These are phyloP conservation scores for Pteruthius melanotis DNA, from an alignment of 2,113 vertebrate genomes.

Conservation along the genomic window DNA sequence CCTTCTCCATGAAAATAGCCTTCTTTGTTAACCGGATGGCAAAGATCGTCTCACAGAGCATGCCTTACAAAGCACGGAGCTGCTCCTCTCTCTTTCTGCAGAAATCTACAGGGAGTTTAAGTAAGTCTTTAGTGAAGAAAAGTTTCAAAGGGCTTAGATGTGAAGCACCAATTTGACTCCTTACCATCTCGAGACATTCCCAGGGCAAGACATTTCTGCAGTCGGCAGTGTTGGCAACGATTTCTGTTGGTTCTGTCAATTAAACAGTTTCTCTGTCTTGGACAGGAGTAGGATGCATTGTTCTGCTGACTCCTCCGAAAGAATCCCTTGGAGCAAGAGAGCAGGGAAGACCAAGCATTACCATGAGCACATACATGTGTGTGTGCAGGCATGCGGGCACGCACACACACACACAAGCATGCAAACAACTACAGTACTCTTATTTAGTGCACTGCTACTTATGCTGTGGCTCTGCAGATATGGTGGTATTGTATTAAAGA, in stretches of 20 bases:
- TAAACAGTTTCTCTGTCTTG: slow-evolving; percentile 99
- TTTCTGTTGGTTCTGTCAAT: slow-evolving; percentile 99
- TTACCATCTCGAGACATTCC: slow-evolving; percentile 99
- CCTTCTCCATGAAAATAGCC: neutral
- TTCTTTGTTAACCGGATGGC: neutral
- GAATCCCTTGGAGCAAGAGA: slow-evolving; percentile 83
- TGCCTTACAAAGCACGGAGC: neutral
- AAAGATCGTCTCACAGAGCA: neutral
- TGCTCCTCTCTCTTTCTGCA: slow-evolving; percentile 4
- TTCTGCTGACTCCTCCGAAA: slow-evolving; percentile 99
- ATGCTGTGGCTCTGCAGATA: neutral
- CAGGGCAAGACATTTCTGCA: slow-evolving; percentile 99
- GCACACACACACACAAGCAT: neutral
- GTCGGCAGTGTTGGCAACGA: slow-evolving; percentile 98
- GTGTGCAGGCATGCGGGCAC: accelerated
- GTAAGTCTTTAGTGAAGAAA: neutral
- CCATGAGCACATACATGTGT: neutral
- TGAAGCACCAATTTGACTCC: slow-evolving; percentile 46
- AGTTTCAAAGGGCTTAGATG: slow-evolving; percentile 43
- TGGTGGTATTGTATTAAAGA: neutral
- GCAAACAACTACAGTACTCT: neutral
- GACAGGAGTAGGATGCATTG: slow-evolving; percentile 97
- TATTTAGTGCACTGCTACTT: neutral
- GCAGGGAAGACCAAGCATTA: neutral
- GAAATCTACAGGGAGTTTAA: slow-evolving; percentile 19